Evolutionary conservation across 2,888 invertebrate genomes (phyloP).

Genomic region (Alviniconcha strummeri): DNA sequence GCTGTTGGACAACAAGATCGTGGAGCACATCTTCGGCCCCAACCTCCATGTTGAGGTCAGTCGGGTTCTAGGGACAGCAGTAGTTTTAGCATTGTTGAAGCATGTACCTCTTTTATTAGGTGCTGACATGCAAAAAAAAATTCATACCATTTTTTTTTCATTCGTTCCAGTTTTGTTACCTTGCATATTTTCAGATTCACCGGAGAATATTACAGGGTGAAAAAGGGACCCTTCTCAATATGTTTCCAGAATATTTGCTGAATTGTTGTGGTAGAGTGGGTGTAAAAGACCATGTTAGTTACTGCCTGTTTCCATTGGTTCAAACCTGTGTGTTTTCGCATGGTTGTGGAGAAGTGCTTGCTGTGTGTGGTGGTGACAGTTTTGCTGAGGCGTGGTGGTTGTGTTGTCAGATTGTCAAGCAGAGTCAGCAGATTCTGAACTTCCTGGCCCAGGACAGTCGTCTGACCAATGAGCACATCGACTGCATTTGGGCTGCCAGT

Average conservation of each 20-base stretch:
- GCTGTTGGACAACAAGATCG: constrained; percentile 91
- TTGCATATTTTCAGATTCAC: neutral
- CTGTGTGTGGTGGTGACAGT: too few relatives aligned
- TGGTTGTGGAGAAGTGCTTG: too few relatives aligned
- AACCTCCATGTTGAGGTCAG: constrained; percentile 94
- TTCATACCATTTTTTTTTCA: neutral
- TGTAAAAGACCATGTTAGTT: too few relatives aligned
- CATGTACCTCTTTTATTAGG: neutral
- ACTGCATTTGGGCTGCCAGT: constrained; percentile 95
- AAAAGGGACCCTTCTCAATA: too few relatives aligned
- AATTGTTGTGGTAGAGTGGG: too few relatives aligned
- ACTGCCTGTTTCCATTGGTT: too few relatives aligned
- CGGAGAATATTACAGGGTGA: neutral
- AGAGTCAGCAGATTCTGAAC: constrained; percentile 93
- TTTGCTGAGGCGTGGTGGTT: too few relatives aligned
- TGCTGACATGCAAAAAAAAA: neutral
- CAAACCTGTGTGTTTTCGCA: too few relatives aligned
- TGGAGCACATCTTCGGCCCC: constrained; percentile 96
- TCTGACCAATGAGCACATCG: constrained; percentile 91
- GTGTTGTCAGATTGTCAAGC: constrained; percentile 85
- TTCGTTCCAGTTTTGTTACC: neutral
- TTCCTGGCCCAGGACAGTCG: constrained; percentile 94
- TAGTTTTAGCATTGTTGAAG: too few relatives aligned
- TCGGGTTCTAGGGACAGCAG: neutral
- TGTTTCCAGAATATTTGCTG: too few relatives aligned